A percentile compares a stretch with the other conserved stretches of the same genome.
Evolutionary conservation across 2,888 invertebrate species (phyloP).

Genomic region (Oscheius sp.): DNA sequence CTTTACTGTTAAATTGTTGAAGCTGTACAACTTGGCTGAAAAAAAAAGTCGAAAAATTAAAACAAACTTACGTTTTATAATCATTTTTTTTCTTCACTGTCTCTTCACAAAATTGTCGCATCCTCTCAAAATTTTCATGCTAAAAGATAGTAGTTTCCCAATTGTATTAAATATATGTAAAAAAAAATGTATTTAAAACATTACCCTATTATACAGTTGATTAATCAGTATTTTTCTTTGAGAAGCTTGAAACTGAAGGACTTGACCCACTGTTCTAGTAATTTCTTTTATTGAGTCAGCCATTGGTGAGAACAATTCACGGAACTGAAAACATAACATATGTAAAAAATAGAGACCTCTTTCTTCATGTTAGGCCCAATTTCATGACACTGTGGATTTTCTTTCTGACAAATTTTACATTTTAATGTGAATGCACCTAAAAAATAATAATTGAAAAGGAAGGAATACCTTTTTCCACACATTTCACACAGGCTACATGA

Average conservation of each 20-base stretch:
- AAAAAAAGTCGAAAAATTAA: neutral
- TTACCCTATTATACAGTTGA: slow-evolving; percentile 14
- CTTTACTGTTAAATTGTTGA: slow-evolving; percentile 1
- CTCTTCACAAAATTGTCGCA: slow-evolving; percentile 12
- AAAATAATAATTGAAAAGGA: neutral
- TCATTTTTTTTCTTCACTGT: slow-evolving; percentile 13
- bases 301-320: slow-evolving; percentile 8
- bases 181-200: too few species aligned
- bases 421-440: slow-evolving; percentile 14
- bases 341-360: neutral
- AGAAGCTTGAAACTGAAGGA: slow-evolving; percentile 7
- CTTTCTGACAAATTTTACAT: slow-evolving; percentile 22
- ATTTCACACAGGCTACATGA: slow-evolving; percentile 16
- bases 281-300: neutral
- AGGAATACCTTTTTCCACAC: slow-evolving; percentile 20
- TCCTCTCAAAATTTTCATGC: slow-evolving; percentile 17
- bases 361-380: neutral
- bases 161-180: neutral
- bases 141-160: too few species aligned
- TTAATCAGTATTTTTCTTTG: slow-evolving; percentile 7
- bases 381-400: slow-evolving; percentile 18
- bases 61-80: slow-evolving; percentile 7
- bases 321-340: slow-evolving; percentile 2
- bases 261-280: neutral
- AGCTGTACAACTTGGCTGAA: slow-evolving; percentile 20